Conservation (phyloP, 2,888 invertebrate species). For the Aporophyla lueneburgensis region DNA sequence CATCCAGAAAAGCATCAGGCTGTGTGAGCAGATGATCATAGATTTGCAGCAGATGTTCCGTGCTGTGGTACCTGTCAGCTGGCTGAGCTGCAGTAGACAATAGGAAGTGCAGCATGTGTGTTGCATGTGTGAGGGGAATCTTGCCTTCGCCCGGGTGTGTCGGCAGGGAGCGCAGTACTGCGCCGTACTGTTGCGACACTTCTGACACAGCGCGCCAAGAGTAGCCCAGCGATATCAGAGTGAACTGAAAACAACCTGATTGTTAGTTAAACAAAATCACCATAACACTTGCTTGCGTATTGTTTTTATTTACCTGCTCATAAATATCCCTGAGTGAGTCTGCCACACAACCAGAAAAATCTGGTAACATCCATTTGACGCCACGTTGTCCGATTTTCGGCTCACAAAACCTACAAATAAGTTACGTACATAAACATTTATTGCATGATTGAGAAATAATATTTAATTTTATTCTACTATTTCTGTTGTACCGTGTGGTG, state of each 20-base stretch:
- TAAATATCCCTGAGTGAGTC: no score
- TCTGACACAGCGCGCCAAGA: constrained; percentile 90
- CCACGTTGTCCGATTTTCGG: no score
- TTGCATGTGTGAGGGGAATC: constrained; percentile 90
- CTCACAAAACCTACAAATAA: no score
- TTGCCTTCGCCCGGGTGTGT: constrained; percentile 93
- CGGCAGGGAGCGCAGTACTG: constrained; percentile 88
- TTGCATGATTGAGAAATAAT: no score
- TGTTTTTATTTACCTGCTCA: no score
- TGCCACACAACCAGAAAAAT: no score
- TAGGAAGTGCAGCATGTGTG: constrained; percentile 91
- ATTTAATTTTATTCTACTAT: no score
- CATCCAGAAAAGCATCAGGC: constrained; percentile 93
- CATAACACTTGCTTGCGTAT: fast-evolving
- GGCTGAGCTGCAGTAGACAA: constrained; percentile 80
- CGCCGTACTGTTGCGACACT: constrained; percentile 90
- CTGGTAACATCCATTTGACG: no score
- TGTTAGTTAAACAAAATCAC: background rate
- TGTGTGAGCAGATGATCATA: constrained; percentile 83
- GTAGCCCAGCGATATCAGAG: constrained; percentile 91
- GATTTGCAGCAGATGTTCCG: constrained; percentile 92
- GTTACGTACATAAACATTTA: no score
- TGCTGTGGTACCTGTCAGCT: constrained; percentile 88
- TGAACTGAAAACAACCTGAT: constrained; percentile 75
- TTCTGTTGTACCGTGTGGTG: no score